Evolutionary conservation across 2,888 invertebrate genomes (phyloP).

Genomic region (Drosophila infuscata): DNA sequence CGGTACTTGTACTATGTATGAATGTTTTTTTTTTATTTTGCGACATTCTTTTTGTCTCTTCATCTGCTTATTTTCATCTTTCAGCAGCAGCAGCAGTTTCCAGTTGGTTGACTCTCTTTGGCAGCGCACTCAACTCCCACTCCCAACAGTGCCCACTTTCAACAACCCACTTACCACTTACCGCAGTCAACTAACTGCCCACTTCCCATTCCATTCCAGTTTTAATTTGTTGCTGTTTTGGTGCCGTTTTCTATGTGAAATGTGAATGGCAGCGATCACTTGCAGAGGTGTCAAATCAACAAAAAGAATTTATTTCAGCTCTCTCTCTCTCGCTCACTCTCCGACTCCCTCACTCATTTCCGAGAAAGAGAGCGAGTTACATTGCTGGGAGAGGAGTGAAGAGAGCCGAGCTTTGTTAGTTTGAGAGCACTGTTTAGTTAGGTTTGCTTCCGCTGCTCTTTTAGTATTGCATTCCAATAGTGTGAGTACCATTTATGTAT

Average conservation of each 20-base stretch:
- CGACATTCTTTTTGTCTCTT: constrained; percentile 1
- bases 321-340: neutral
- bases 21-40: constrained; percentile 9
- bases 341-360: neutral
- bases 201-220: constrained; percentile 26
- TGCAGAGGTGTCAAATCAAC: constrained; percentile 15
- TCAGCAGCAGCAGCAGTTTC: constrained; percentile 41
- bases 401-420: constrained; percentile 9
- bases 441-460: constrained; percentile 10
- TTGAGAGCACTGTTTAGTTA: neutral
- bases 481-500: neutral
- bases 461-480: constrained; percentile 12
- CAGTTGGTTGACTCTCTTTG: constrained; percentile 65
- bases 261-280: constrained; percentile 17
- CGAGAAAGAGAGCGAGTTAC: neutral
- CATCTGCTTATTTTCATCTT: constrained; percentile 14
- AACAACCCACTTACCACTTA: constrained; percentile 17
- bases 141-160: constrained; percentile 11
- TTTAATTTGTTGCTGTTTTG: constrained; percentile 19
- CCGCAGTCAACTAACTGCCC: constrained; percentile 11
- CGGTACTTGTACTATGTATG: neutral
- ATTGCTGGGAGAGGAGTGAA: neutral
- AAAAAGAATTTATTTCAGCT: neutral
- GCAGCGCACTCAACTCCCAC: constrained; percentile 41
- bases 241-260: constrained; percentile 23